Evolutionary conservation across 2,113 vertebrate species (phyloP).

Genomic region (Cariama cristata): DNA sequence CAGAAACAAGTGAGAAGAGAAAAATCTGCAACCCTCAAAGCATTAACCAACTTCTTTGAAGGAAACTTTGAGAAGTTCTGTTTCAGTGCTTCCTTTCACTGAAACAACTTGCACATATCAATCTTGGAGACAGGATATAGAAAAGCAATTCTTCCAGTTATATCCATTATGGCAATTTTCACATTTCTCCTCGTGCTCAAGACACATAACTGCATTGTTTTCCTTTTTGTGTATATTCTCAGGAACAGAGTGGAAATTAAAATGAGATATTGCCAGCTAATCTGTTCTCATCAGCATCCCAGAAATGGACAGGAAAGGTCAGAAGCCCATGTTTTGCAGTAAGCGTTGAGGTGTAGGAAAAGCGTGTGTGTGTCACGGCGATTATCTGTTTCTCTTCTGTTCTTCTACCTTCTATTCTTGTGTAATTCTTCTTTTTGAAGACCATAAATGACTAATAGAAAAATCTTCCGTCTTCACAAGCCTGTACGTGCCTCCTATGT

Average conservation of each 20-base stretch:
- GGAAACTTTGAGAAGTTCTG: background rate
- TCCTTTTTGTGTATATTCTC: background rate
- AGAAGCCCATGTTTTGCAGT: background rate
- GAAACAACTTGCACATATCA: background rate
- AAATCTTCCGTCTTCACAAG: background rate
- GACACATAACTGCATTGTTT: background rate
- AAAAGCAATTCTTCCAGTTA: background rate
- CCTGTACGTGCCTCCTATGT: background rate
- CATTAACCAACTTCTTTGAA: background rate
- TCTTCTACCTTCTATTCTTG: background rate
- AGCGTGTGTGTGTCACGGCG: background rate
- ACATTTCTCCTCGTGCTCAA: background rate
- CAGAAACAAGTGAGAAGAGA: background rate
- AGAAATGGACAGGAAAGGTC: background rate
- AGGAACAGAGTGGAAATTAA: background rate
- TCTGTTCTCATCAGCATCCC: background rate
- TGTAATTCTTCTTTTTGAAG: background rate
- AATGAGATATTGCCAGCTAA: background rate
- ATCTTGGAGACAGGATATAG: background rate
- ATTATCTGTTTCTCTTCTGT: background rate
- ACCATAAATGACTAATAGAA: background rate
- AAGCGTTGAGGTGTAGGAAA: background rate
- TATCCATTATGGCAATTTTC: background rate
- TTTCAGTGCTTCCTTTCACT: background rate
- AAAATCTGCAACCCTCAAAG: background rate